Base-by-base conservation (phyloP, 2,113 vertebrate species). In the Leucosticte australis region DNA sequence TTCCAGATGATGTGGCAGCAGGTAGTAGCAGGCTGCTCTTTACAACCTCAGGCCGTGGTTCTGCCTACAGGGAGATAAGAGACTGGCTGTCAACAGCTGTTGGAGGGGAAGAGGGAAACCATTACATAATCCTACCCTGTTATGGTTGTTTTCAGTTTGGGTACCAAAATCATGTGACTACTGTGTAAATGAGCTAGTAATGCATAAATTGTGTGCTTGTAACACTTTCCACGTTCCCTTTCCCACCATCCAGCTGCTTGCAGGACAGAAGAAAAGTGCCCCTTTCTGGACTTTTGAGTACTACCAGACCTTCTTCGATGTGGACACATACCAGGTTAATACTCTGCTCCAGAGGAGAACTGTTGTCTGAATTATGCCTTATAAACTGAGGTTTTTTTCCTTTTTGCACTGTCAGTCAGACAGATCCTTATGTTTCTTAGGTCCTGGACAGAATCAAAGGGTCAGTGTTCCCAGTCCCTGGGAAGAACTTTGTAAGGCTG, bases 261-360 rank as follows among this genome's bases (percentile, higher is more conserved):
- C 98, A 24, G 98, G 98, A 79, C 97, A 99, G 96, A 99, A 98
- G 98, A 99, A 99, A 98, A 98, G 95, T 94, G 98, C 98, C 47
- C 98, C 99, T 50, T 99, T 99, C 97, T 99, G 99, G 99, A 99
- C 99, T 2, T 99, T 99, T 97, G 99, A 99, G 35, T 99, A 99
- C 96, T 99, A 99, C 93, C 99, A 99, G 94, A 98, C 95, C 2
- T 99, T 99, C 96, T 99, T 99, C 22, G 98, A 99, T 90, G 98
- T 99, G 75, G 99, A 99, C 83, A 99, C 99, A 0, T 97, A 98
- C 93, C 99, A 99, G 98, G 99, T 99, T 60, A 95, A 27, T 87
- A 9, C 10, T 67, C 18, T 17, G 5, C 15, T 71, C 41, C 28
- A 70, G 35, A 56, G 19, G 7, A 90, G 22, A 83, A 3, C 41